Conservation (phyloP, 2,797 vertebrate species). For the Hippoglossus hippoglossus region DNA sequence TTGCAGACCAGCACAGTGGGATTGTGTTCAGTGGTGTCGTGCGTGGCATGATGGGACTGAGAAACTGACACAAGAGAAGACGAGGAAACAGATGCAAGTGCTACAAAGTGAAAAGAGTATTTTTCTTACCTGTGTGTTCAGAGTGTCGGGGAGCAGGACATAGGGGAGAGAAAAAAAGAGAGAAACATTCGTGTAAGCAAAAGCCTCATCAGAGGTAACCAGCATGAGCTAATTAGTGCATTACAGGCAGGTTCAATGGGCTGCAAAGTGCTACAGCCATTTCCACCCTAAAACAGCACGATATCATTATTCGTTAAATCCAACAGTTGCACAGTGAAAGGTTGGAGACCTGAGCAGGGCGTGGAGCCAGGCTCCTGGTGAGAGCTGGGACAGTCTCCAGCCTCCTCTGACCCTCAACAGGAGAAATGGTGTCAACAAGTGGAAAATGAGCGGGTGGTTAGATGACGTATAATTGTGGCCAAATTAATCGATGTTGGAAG, state of each 20-base stretch:
- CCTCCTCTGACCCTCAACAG: neutral
- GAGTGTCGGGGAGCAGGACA: slow-evolving; percentile 47
- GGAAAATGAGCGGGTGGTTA: neutral
- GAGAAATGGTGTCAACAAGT: neutral
- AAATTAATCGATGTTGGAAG: neutral
- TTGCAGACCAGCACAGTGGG: slow-evolving; percentile 1
- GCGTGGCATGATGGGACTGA: neutral
- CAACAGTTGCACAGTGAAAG: neutral
- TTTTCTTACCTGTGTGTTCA: slow-evolving; percentile 76
- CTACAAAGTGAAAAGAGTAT: neutral
- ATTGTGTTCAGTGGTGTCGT: neutral
- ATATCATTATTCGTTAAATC: slow-evolving; percentile 3
- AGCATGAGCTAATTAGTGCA: neutral
- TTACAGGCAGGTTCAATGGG: neutral
- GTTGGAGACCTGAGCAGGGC: neutral
- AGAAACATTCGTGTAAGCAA: slow-evolving; percentile 35
- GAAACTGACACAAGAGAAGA: neutral
- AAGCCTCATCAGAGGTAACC: neutral
- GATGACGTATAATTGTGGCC: neutral
- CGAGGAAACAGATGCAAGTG: neutral
- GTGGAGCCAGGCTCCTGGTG: neutral
- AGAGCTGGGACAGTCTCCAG: neutral
- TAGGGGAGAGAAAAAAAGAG: slow-evolving; percentile 16
- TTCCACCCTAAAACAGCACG: neutral
- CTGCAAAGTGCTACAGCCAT: neutral